Conservation (phyloP, 1,140 invertebrate species). For the Platorchestia sp. region DNA sequence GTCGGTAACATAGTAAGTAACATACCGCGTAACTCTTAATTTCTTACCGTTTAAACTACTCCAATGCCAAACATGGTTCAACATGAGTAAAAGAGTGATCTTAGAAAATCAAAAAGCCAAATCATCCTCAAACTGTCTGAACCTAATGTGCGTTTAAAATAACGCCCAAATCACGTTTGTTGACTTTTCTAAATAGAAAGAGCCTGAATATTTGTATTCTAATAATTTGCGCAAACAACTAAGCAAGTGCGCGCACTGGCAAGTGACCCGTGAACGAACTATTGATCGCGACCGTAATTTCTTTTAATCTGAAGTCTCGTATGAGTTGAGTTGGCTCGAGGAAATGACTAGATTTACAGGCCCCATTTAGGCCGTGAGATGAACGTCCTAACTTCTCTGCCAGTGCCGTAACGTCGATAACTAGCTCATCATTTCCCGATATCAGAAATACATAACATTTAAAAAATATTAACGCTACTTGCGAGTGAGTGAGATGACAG, state of each 20-base stretch:
- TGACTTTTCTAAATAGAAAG: no score
- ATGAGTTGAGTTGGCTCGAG: background rate
- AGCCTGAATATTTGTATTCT: no score
- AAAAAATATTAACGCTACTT: no score
- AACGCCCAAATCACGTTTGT: no score
- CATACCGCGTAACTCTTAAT: background rate
- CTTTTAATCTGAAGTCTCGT: background rate
- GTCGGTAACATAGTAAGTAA: no score
- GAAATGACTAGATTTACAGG: slow-evolving; percentile 48
- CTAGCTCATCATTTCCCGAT: background rate
- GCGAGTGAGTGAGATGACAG: no score
- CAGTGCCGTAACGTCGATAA: background rate
- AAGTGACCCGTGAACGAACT: background rate
- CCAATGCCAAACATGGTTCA: background rate
- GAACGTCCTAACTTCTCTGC: slow-evolving; percentile 21
- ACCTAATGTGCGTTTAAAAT: no score
- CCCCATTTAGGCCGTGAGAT: background rate
- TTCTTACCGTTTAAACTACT: background rate
- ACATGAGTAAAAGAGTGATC: no score
- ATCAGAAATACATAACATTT: no score
- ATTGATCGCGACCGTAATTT: background rate
- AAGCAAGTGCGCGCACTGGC: background rate
- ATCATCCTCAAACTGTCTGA: no score
- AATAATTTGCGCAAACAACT: background rate
- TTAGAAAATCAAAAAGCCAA: no score